Evolutionary conservation across 1,140 invertebrate species (phyloP).

Genomic region (Cydia strobilella): DNA sequence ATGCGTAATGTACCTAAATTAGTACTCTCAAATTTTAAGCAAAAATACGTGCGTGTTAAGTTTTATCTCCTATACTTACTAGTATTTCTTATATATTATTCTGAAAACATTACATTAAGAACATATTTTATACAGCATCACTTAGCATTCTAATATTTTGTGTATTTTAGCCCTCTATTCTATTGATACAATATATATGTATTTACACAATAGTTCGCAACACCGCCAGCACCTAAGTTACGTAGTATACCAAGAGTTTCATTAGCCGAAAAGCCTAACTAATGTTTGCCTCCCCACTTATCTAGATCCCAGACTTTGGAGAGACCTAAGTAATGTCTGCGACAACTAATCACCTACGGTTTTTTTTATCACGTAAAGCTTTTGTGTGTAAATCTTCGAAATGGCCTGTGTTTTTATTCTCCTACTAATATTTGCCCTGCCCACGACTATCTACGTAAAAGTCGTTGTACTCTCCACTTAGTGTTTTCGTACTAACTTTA

Average conservation of each 20-base stretch:
- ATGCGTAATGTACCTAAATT: no score
- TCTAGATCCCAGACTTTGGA: neutral
- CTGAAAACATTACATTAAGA: no score
- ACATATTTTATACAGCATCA: neutral
- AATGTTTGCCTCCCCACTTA: neutral
- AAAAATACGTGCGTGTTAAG: no score
- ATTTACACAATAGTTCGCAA: no score
- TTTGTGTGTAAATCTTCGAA: neutral
- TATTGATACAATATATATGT: no score
- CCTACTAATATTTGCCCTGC: neutral
- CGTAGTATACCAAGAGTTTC: neutral
- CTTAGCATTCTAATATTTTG: neutral
- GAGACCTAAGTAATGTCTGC: neutral
- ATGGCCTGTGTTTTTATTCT: neutral
- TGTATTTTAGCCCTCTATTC: neutral
- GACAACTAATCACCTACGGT: neutral
- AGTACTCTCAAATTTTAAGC: no score
- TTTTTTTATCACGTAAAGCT: neutral
- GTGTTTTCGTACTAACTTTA: no score
- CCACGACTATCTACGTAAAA: neutral
- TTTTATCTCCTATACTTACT: no score
- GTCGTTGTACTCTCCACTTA: no score
- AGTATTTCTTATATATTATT: no score
- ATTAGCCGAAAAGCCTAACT: conserved; percentile 9
- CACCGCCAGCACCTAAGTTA: no score